phyloP scores from a whole-genome alignment of 2,888 invertebrate genomes.

The Cheilosia impressa region DNA sequence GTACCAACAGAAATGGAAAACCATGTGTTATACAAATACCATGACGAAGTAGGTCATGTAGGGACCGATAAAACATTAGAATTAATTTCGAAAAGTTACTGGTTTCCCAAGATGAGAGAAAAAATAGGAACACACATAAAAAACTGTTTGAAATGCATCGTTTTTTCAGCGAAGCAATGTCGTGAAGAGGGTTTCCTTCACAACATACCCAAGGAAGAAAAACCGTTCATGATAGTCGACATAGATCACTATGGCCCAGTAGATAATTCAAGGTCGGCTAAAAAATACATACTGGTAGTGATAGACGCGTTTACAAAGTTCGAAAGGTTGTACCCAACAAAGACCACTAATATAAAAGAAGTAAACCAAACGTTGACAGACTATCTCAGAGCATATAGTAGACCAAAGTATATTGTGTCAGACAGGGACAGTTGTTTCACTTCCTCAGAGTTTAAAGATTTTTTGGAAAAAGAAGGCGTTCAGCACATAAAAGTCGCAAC shows the following conservation, averaged over 20 bases:
- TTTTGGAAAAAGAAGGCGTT: too few relatives aligned
- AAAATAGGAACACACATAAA: not conserved
- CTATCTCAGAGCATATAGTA: conserved; percentile 32
- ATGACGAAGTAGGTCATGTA: not conserved
- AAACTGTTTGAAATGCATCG: not conserved
- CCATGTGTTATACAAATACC: not conserved
- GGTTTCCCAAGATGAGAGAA: not conserved
- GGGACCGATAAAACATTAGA: not conserved
- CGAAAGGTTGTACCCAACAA: conserved; percentile 4
- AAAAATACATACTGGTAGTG: conserved; percentile 14
- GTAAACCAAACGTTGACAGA: not conserved
- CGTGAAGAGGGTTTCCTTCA: not conserved
- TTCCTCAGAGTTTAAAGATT: too few relatives aligned
- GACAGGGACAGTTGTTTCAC: not conserved
- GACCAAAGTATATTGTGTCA: not conserved
- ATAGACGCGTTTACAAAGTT: conserved; percentile 29
- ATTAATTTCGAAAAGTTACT: not conserved
- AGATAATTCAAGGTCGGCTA: not conserved
- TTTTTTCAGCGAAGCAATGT: not conserved
- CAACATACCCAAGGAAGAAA: not conserved
- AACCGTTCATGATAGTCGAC: not conserved
- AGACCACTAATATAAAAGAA: conserved; percentile 15
- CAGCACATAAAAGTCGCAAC: too few relatives aligned
- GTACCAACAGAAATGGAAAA: not conserved
- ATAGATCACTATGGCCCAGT: conserved; percentile 6